Conservation (phyloP, 2,888 invertebrate genomes). For the Sphaerophoria taeniata region DNA sequence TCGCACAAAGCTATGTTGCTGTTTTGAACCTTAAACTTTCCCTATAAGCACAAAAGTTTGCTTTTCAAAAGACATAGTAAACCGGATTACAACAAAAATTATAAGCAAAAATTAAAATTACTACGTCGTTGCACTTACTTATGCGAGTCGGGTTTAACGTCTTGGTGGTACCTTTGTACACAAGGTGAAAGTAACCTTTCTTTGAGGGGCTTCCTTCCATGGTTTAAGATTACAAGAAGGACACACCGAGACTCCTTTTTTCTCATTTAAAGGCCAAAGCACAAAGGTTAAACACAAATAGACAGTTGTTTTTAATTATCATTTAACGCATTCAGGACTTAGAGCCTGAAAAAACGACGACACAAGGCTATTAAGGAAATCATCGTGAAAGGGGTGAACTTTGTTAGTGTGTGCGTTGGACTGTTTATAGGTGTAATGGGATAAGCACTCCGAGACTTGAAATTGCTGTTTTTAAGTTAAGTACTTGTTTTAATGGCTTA, state of each 20-base stretch:
- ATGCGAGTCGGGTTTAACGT: slow-evolving; percentile 26
- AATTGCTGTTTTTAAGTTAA: too few species aligned
- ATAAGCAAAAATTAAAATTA: not conserved
- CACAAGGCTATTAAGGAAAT: not conserved
- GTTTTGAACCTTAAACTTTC: slow-evolving; percentile 45
- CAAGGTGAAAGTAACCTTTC: slow-evolving; percentile 30
- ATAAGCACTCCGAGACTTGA: too few species aligned
- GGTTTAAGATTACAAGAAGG: slow-evolving; percentile 35
- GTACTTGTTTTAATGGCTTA: too few species aligned
- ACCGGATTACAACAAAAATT: slow-evolving; percentile 44
- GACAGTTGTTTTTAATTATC: slow-evolving; percentile 50
- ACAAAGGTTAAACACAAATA: slow-evolving; percentile 40
- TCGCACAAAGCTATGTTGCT: slow-evolving; percentile 30
- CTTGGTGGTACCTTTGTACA: slow-evolving; percentile 29
- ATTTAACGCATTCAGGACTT: slow-evolving; percentile 17
- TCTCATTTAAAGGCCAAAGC: not conserved
- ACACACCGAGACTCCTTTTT: slow-evolving; percentile 7
- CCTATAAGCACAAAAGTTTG: slow-evolving; percentile 2
- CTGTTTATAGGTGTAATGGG: too few species aligned
- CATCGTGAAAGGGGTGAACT: too few species aligned
- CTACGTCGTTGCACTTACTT: slow-evolving; percentile 28
- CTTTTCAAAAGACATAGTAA: slow-evolving; percentile 41
- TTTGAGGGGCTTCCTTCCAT: slow-evolving; percentile 23
- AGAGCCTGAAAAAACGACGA: not conserved
- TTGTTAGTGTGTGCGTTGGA: too few species aligned